phyloP scores from a whole-genome alignment of 2,888 invertebrate species.

The Cenopis cana region DNA sequence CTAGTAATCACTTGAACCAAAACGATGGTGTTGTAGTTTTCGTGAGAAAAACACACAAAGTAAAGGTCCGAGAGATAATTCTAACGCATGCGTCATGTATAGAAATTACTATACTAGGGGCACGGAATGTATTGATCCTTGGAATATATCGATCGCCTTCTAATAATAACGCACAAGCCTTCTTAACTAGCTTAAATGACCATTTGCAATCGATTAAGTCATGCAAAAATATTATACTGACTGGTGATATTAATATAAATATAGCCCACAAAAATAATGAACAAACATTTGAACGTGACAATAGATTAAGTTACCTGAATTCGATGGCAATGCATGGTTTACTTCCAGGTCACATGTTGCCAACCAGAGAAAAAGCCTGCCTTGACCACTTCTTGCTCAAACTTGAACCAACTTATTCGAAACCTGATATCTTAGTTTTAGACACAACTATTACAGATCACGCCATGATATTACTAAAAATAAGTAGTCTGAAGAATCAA shows the following conservation, averaged over 20 bases:
- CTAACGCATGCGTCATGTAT: neutral
- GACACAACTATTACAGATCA: neutral
- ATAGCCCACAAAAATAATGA: neutral
- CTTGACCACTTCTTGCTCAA: neutral
- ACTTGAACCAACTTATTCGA: too few species aligned
- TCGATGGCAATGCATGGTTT: constrained; percentile 4
- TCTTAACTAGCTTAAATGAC: neutral
- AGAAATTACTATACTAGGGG: neutral
- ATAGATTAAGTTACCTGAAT: neutral
- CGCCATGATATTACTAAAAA: neutral
- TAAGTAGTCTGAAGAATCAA: too few species aligned
- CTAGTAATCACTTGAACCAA: neutral
- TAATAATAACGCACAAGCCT: neutral
- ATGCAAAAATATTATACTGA: neutral
- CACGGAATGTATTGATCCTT: too few species aligned
- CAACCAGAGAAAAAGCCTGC: neutral
- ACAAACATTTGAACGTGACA: neutral
- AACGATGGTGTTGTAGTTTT: neutral
- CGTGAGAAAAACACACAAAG: neutral
- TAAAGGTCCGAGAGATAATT: neutral
- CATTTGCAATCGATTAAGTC: neutral
- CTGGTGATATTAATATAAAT: constrained; percentile 4
- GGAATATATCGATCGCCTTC: neutral
- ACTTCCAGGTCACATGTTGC: neutral
- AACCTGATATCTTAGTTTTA: too few species aligned